Base-by-base conservation (phyloP, 2,888 invertebrate species). In the Plusia festucae region DNA sequence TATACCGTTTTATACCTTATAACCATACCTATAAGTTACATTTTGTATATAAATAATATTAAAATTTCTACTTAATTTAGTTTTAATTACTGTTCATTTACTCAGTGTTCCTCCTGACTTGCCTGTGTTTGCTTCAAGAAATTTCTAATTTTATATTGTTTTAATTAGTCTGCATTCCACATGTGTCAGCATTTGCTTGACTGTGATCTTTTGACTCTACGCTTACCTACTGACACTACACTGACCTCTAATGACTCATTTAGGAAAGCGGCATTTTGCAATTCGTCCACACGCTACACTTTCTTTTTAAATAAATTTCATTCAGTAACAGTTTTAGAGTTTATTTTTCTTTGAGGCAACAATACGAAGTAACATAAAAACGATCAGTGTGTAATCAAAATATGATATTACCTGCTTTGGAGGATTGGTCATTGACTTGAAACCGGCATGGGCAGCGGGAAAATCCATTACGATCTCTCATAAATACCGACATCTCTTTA, bases 251-350 rank as follows among this genome's bases (percentile, higher is more conserved):
- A 52, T 55, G 32, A 32, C 34, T 71, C 66, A 64, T 44, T 20
- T 75, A 34, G 52, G 5, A 70, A 63, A 61, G 32, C 60, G 46
- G 20, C 49, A 30, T 49, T 58, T 30, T 40, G 68, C 53, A 51
- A 15, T 59, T 32, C 30, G 32, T 56, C 27, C 75, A 52, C 74
- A 73, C 63, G 62, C 57, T 65, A 66, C 61, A 75, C 71, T 78
- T 62, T 65, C 76, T 62, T 70, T 64, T 68, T 68, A 40, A 53
- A 58, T 59, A 60, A 59, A 57, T 65, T 64, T 51, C 65, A 68
- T 57, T 57, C 46, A 51, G 15, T 34, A 0, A 34, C 15, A 4
- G 15, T 15, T 34, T 34, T 34, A 34, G 34, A 34, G 34, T 34
- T 34, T 34, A 34, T 13, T 34, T 34, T 34, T 5, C 15, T 34